Evolutionary conservation across 2,888 invertebrate genomes (phyloP), one percentile per base, ranked within the genome.

Genomic region (Salticus scenicus): DNA sequence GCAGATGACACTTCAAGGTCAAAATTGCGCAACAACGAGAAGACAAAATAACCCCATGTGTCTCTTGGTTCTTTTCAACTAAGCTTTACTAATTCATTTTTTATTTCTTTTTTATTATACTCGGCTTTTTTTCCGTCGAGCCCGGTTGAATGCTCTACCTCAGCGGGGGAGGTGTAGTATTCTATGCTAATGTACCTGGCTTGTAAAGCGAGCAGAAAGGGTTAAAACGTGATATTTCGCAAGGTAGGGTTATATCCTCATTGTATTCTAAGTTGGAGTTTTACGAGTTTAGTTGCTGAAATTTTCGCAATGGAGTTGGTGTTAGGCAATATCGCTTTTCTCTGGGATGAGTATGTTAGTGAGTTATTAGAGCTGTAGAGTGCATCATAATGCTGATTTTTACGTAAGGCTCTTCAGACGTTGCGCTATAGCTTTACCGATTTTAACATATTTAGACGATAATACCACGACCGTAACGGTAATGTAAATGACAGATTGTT

Each of bases 1-100:
- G 66, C 57, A 66, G 66, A 30, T 66, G 66, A 66, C 66, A 66
- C 66, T 66, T 66, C 30, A 66, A 66, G 66, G 66, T 14, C 66
- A n/a, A 10, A 17, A 12, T 66, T 66, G 30, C 66, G 66, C 31
- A 66, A 66, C 30, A 24, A 5, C 57, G 7, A 57, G 17, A 14
- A 47, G 17, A 47, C 2, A 47, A 5, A 57, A 24, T 57, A 57
- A 5, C 24, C 24, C 24, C 24, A n/a, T 24, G 20, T 24, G 8
- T 57, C 57, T 24, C 57, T 57, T 1, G 8, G 1, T 57, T 57
- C 24, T 57, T 24, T 57, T 57, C 17, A 57, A 14, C 2, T 47
- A 10, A 47, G 37, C 17, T 12, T 47, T 2, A 17, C 42, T 12
- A 17, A 14, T 5, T 57, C 4, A 7, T 57, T 24, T 57, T 20